Base-by-base conservation (phyloP, 2,797 vertebrate genomes). In the Bucorvus abyssinicus region DNA sequence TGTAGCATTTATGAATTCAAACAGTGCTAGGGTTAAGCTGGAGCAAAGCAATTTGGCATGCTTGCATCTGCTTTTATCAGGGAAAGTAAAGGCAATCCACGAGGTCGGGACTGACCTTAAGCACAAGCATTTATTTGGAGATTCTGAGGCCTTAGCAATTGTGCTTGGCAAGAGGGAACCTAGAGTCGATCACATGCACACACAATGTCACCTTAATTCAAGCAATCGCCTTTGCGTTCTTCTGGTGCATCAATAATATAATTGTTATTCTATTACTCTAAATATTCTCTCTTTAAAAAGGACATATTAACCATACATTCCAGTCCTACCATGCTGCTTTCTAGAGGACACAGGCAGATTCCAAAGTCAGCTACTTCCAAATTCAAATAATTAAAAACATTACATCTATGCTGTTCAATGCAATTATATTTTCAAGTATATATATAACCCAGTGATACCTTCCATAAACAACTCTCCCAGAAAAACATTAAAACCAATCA, bases 21-120 rank as follows among this genome's bases (percentile, higher is more conserved):
- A 96, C 91, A 93, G 89, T 87, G 95, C 90, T 81, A 94, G 70
- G 95, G 97, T 97, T 97, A 97, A 98, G 95, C 96, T 38, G 27
- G 94, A 98, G 97, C 96, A 97, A 98, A 97, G 97, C 96, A 97
- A 97, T 98, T 96, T 96, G 97, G 94, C 91, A 96, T 55, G 95
- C 94, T 91, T 95, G 96, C 91, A 89, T 97, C 93, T 87, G 64
- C 96, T 96, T 97, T 97, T 97, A 97, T 97, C 87, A 74, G 81
- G 60, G 85, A 95, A 96, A 97, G 94, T 88, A 95, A 97, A 96
- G 92, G 89, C 90, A 93, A 91, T 89, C 97, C 94, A 76, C 57
- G 93, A 96, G 88, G 87, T 91, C 94, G 78, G 55, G 78, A 84
- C 34, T 81, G 87, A 97, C 96, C 96, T 95, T 91, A 96, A 61